These are phyloP conservation scores for Brachionus asplanchnoidis DNA, from an alignment of 1,140 invertebrate species.

Conservation along the genomic window DNA sequence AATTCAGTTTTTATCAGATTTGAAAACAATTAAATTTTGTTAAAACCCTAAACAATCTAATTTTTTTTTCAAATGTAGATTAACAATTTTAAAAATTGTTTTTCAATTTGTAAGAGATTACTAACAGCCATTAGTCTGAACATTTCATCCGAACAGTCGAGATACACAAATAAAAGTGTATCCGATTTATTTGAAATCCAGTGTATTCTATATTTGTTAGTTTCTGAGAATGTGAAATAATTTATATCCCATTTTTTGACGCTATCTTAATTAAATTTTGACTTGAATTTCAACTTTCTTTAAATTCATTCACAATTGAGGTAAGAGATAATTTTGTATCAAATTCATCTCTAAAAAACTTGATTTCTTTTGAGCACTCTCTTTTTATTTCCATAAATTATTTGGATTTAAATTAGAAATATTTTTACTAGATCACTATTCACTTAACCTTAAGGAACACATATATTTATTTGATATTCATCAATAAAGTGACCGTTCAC, in stretches of 20 bases:
- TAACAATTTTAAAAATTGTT: too few relatives aligned
- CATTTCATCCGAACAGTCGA: too few relatives aligned
- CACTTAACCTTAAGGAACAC: too few relatives aligned
- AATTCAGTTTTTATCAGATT: background rate
- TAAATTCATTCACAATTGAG: background rate
- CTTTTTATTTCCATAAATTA: background rate
- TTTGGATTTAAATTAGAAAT: background rate
- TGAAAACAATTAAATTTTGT: background rate
- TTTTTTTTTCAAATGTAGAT: too few relatives aligned
- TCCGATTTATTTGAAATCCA: too few relatives aligned
- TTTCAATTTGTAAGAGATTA: too few relatives aligned
- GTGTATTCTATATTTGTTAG: background rate
- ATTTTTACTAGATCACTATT: too few relatives aligned
- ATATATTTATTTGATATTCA: too few relatives aligned
- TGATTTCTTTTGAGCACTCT: background rate
- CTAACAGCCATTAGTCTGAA: too few relatives aligned
- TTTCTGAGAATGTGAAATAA: background rate
- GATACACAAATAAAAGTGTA: too few relatives aligned
- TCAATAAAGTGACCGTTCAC: too few relatives aligned
- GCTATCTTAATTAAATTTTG: background rate
- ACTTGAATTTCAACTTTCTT: background rate
- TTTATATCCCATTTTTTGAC: background rate
- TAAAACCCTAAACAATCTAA: background rate
- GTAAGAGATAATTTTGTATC: background rate
- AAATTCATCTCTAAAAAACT: background rate